These are phyloP conservation scores for Callionymus lyra DNA, from an alignment of 2,113 vertebrate genomes.

Conservation along the genomic window DNA sequence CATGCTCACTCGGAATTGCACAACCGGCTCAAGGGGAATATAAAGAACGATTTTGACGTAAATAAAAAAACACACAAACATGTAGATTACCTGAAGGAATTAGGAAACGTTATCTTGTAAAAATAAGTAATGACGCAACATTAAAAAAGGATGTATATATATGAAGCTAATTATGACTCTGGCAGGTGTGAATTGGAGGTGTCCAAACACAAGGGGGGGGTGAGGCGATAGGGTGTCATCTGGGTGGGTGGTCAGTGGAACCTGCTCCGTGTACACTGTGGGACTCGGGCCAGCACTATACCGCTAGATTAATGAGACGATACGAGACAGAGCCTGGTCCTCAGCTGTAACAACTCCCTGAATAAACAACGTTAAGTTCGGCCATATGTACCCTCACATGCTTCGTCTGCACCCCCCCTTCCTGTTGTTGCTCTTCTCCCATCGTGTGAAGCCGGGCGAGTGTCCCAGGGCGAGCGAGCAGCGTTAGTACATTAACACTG, in stretches of 20 bases:
- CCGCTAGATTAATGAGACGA: slow-evolving; percentile 55
- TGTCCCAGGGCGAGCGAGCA: slow-evolving; percentile 24
- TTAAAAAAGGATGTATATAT: slow-evolving; percentile 35
- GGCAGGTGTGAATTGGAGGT: slow-evolving; percentile 23
- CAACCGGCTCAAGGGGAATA: too few relatives aligned
- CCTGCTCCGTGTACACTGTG: slow-evolving; percentile 35
- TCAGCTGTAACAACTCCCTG: slow-evolving; percentile 57
- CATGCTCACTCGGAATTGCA: too few relatives aligned
- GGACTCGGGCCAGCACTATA: slow-evolving; percentile 42
- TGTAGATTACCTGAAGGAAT: too few relatives aligned
- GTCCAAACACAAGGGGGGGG: slow-evolving; percentile 48
- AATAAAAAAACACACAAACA: too few relatives aligned
- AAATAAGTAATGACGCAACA: slow-evolving; percentile 6
- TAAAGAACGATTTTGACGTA: too few relatives aligned
- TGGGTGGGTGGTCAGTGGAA: slow-evolving; percentile 51
- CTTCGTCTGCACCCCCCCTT: not conserved
- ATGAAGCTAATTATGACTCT: too few relatives aligned
- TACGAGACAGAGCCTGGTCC: slow-evolving; percentile 37
- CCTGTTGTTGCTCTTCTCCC: slow-evolving; percentile 29
- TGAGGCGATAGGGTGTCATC: slow-evolving; percentile 32
- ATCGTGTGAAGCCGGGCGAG: slow-evolving; percentile 39
- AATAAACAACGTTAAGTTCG: slow-evolving; percentile 40
- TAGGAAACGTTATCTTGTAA: too few relatives aligned
- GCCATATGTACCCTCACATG: slow-evolving; percentile 42
- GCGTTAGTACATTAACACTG: slow-evolving; percentile 44